Conservation (phyloP, 64 coral and sea anemone species). For the Pachyseris speciosa region DNA sequence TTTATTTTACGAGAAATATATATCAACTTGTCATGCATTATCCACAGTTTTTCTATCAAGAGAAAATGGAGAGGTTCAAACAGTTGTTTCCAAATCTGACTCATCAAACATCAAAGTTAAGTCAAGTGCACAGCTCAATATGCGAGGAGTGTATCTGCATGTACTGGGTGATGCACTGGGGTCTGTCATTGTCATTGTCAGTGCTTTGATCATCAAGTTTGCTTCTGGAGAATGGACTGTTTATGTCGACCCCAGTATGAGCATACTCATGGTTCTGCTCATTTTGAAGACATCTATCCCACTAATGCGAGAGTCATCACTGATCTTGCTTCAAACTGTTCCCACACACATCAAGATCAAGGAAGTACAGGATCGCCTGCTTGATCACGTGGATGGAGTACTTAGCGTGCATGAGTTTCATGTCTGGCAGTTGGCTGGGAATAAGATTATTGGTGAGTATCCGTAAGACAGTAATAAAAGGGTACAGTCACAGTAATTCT, state of each 20-base stretch:
- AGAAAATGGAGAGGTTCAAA: conserved; percentile 19
- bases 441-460: conserved; percentile 96
- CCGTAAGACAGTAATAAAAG: not conserved
- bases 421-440: conserved; percentile 98
- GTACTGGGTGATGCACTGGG: conserved; percentile 97
- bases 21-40: not conserved
- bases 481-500: not conserved
- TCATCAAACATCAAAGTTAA: conserved; percentile 6
- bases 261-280: conserved; percentile 82
- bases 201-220: conserved; percentile 89
- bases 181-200: conserved; percentile 94
- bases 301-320: conserved; percentile 83
- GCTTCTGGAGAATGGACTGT: conserved; percentile 87
- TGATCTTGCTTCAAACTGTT: conserved; percentile 97
- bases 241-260: conserved; percentile 97
- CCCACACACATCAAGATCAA: conserved; percentile 98
- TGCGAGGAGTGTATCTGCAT: conserved; percentile 96
- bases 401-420: conserved; percentile 97
- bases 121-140: conserved; percentile 92
- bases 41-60: conserved; percentile 42
- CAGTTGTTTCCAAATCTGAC: conserved; percentile 17
- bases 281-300: conserved; percentile 95
- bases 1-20: no score
- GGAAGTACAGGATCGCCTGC: conserved; percentile 87
- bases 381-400: conserved; percentile 90